Evolutionary conservation across 2,113 vertebrate genomes (phyloP).

Genomic region (Odobenus rosmarus): DNA sequence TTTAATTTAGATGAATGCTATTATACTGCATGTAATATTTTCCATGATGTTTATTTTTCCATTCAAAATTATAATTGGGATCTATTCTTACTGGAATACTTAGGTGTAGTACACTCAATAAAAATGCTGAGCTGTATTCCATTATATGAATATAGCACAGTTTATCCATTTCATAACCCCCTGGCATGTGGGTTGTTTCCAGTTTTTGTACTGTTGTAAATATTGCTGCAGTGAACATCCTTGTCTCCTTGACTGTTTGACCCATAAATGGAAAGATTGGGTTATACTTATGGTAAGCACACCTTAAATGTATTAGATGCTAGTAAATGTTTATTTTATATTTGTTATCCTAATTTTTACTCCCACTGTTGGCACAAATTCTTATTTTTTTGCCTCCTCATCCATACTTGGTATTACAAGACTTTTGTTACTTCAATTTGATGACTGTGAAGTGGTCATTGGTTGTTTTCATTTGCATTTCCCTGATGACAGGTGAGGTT

Average conservation of each 20-base stretch:
- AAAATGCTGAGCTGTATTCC: not conserved
- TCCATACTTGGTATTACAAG: not conserved
- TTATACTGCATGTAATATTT: not conserved
- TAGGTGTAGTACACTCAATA: not conserved
- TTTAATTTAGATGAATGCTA: not conserved
- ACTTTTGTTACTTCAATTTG: not conserved
- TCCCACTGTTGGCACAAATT: not conserved
- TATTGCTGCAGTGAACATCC: constrained; percentile 45
- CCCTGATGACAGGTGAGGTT: not conserved
- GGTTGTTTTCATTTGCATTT: constrained; percentile 29
- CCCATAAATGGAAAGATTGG: not conserved
- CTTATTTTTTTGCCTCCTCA: not conserved
- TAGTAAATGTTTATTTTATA: not conserved
- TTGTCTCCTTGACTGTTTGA: not conserved
- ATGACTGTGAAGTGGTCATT: not conserved
- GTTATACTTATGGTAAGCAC: not conserved
- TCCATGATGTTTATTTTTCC: not conserved
- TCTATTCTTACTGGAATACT: not conserved
- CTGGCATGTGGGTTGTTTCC: not conserved
- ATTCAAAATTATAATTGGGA: not conserved
- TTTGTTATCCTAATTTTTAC: not conserved
- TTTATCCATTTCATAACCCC: not conserved
- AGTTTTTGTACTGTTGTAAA: constrained; percentile 87
- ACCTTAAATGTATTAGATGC: not conserved
- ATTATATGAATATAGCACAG: not conserved